Conservation (phyloP, 2,888 invertebrate genomes). For the Leptopilina drosophilae region DNA sequence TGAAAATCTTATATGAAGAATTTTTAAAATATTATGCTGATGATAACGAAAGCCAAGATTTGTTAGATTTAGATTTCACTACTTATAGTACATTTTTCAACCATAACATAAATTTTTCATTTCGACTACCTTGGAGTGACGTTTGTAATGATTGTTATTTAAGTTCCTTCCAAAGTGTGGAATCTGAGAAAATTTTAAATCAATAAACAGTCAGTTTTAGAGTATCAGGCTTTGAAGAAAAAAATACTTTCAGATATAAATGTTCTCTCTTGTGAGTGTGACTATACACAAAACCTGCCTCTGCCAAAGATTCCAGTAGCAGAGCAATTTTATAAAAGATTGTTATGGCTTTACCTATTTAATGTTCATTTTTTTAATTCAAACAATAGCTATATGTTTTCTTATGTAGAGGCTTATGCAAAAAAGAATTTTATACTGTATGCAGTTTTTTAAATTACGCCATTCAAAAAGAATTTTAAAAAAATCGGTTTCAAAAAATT, state of each 20-base stretch:
- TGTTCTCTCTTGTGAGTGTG: too few species aligned
- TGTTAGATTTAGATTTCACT: background rate
- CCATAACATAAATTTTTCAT: conserved; percentile 23
- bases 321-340: too few species aligned
- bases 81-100: background rate
- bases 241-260: background rate
- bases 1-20: too few species aligned
- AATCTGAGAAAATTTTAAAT: background rate
- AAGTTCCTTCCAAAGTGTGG: background rate
- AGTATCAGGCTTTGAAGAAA: background rate
- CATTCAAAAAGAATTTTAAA: conserved; percentile 10
- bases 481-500: background rate
- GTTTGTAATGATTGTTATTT: conserved; percentile 20
- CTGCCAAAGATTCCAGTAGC: too few species aligned
- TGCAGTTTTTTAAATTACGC: conserved; percentile 4
- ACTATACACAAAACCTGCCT: too few species aligned
- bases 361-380: conserved; percentile 5
- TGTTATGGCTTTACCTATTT: too few species aligned
- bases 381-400: conserved; percentile 12
- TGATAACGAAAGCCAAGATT: background rate
- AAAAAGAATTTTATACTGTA: conserved; percentile 7
- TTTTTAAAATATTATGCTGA: conserved; percentile 42
- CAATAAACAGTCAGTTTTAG: conserved; percentile 5
- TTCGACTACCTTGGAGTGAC: background rate
- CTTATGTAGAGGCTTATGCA: background rate